A percentile compares a stretch with the other conserved stretches of the same genome.
phyloP scores from a whole-genome alignment of 2,888 invertebrate species.

The Nudaria mundana region DNA sequence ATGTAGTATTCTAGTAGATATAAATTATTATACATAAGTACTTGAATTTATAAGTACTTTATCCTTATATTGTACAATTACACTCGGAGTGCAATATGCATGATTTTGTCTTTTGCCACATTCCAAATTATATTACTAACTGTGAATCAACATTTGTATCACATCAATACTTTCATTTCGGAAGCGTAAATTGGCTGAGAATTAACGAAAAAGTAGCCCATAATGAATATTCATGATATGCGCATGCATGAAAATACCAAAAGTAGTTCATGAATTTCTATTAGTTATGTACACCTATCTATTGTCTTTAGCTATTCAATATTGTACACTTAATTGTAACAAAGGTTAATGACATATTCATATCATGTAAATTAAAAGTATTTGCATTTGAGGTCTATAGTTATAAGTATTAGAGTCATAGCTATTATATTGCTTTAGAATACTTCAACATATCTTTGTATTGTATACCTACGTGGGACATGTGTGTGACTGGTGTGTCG shows the following conservation, averaged over 20 bases:
- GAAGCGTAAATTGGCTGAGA: slow-evolving; percentile 14
- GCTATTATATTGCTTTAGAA: slow-evolving; percentile 79
- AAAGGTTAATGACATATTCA: slow-evolving; percentile 80
- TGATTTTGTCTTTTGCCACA: slow-evolving; percentile 74
- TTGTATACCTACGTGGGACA: too few relatives aligned
- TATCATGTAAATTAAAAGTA: slow-evolving; percentile 81
- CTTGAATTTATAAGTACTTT: slow-evolving; percentile 53
- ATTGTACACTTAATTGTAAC: slow-evolving; percentile 65
- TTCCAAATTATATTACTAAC: slow-evolving; percentile 61
- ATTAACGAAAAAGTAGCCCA: slow-evolving; percentile 13
- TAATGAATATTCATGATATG: slow-evolving; percentile 10
- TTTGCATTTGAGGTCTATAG: slow-evolving; percentile 82
- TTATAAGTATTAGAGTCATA: slow-evolving; percentile 78
- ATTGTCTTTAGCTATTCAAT: slow-evolving; percentile 62
- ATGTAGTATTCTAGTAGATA: slow-evolving; percentile 51
- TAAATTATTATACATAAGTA: too few relatives aligned
- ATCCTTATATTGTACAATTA: slow-evolving; percentile 44
- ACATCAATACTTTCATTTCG: slow-evolving; percentile 19
- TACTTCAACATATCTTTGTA: slow-evolving; percentile 80
- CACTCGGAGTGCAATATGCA: slow-evolving; percentile 74
- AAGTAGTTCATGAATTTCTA: slow-evolving; percentile 31
- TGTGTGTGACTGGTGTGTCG: slow-evolving; percentile 64
- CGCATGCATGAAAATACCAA: slow-evolving; percentile 23
- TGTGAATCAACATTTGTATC: slow-evolving; percentile 17
- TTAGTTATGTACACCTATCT: slow-evolving; percentile 41